Conservation (phyloP, 2,113 vertebrate species). For the Paramormyrops kingsleyae region DNA sequence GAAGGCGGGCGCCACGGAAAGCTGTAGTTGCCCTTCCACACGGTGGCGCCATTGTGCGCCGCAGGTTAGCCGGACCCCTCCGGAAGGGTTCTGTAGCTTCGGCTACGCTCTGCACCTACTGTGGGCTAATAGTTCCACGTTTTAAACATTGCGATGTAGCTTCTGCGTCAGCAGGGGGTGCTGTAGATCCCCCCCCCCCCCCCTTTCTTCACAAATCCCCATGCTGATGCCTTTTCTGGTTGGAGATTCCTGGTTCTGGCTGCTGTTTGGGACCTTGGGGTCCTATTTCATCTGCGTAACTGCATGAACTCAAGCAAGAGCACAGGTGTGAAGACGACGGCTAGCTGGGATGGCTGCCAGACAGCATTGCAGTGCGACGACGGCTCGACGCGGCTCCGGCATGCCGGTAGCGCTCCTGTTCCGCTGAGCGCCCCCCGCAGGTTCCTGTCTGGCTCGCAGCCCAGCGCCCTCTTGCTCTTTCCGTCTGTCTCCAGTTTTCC, state of each 20-base stretch:
- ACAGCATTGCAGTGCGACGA: neutral
- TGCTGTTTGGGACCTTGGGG: neutral
- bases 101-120: neutral
- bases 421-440: neutral
- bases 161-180: neutral
- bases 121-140: neutral
- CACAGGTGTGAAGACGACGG: neutral
- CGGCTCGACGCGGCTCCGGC: neutral
- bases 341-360: neutral
- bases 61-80: neutral
- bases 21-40: neutral
- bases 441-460: neutral
- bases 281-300: neutral
- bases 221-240: neutral
- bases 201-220: neutral
- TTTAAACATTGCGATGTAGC: neutral
- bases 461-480: neutral
- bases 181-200: neutral
- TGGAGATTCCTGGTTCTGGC: neutral
- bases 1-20: neutral
- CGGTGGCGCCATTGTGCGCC: neutral
- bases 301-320: neutral
- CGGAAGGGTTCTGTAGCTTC: neutral
- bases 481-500: neutral
- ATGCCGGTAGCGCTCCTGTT: neutral